Evolutionary conservation across 2,888 invertebrate genomes (phyloP), one percentile per base, ranked within the genome.

Genomic region (Scaptomyza reducta): DNA sequence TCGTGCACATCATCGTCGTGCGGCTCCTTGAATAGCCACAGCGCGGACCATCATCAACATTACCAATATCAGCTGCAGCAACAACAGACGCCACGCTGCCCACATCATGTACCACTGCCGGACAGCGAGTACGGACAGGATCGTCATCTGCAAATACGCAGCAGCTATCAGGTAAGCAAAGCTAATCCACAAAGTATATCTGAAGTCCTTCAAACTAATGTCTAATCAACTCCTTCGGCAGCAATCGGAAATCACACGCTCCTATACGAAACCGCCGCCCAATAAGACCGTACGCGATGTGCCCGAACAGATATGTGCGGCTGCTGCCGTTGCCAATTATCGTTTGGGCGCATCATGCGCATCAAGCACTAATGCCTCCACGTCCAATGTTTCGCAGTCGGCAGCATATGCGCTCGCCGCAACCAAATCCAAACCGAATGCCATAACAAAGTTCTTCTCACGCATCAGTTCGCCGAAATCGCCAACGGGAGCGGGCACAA

Each of bases 241-340:
- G 94, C 94, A 94, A 93, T 94, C 94, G 92, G 94, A 94, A 92
- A 93, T 94, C 92, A 94, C 94, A 90, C 93, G 94, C 90, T 94
- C 94, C 91, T 94, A 94, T 88, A 93, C 94, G 77, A 94, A 94
- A 91, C 94, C 94, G 87, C 94, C 94, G 85, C 94, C 94, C 89
- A 94, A 94, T 92, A 94, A 94, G 92, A 94, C 94, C 91, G 94
- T 94, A 91, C 93, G 93, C 92, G 94, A 94, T 93, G 94, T 94
- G 91, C 94, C 94, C 87, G 94, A 93, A 74, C 90, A 90, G 75
- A 88, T 89, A 65, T 84, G 89, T 75, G 33, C 18, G 2, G 35
- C 18, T 11, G 60, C 74, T n/a, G 68, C 42, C 49, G 70, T 40
- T 25, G 50, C 55, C 47, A 74, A 68, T 27, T 74, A 74, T 31